These are phyloP conservation scores for Ataeniobius toweri DNA, from an alignment of 2,797 vertebrate species.

Conservation along the genomic window DNA sequence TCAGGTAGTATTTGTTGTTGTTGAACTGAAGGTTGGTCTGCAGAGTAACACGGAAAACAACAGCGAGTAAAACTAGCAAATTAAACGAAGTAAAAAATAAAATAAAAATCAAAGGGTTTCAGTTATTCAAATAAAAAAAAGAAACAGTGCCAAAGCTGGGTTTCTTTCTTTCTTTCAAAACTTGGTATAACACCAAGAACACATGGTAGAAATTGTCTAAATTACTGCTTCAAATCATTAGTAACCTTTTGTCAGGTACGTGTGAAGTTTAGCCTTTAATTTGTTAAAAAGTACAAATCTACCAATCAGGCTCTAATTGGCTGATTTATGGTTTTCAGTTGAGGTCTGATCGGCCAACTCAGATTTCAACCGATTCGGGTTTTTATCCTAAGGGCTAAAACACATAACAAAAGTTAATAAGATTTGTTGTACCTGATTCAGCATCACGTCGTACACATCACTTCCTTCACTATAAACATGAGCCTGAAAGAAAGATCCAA, in stretches of 20 bases:
- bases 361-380: not conserved
- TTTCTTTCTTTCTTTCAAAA: not conserved
- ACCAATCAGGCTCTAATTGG: too few species aligned
- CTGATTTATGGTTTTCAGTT: too few species aligned
- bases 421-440: constrained; percentile 86
- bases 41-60: constrained; percentile 3
- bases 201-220: not conserved
- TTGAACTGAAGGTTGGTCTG: constrained; percentile 93
- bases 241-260: not conserved
- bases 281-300: not conserved
- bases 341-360: not conserved
- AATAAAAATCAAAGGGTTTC: not conserved
- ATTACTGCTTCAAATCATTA: not conserved
- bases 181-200: not conserved
- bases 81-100: not conserved
- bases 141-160: too few species aligned
- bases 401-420: not conserved
- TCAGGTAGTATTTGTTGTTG: constrained; percentile 93
- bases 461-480: constrained; percentile 86
- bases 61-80: not conserved
- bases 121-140: not conserved
- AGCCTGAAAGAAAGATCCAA: constrained; percentile 74
- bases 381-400: not conserved
- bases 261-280: not conserved
- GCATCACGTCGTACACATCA: constrained; percentile 88